Evolutionary conservation across 2,113 vertebrate genomes (phyloP).

Genomic region (Vireo altiloquus): DNA sequence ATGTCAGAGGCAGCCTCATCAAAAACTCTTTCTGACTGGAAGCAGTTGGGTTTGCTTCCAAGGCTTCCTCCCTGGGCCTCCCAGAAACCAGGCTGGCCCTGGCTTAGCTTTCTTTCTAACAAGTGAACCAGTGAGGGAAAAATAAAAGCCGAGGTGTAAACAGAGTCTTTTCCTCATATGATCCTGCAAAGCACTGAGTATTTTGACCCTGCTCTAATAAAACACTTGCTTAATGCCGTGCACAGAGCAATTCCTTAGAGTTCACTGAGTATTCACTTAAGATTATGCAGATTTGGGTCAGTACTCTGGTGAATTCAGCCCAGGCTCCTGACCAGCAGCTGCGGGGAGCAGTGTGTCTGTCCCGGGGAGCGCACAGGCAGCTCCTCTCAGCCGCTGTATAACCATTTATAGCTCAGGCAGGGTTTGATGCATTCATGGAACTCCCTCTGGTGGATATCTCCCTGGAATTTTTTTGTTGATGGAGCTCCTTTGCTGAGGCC

Average conservation of each 20-base stretch:
- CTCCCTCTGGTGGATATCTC: slow-evolving; percentile 60
- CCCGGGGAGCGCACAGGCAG: background rate
- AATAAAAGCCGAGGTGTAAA: slow-evolving; percentile 40
- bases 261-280: slow-evolving; percentile 33
- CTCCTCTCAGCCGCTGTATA: background rate
- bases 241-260: background rate
- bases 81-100: background rate
- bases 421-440: background rate
- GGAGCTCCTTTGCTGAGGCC: background rate
- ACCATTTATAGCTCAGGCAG: background rate
- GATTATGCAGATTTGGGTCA: slow-evolving; percentile 39
- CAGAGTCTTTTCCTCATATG: slow-evolving; percentile 18
- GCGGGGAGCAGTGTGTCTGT: background rate
- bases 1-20: background rate
- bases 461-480: background rate
- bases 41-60: slow-evolving; percentile 9
- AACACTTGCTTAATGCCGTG: background rate
- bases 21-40: background rate
- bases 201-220: slow-evolving; percentile 13
- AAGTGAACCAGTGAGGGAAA: slow-evolving; percentile 28
- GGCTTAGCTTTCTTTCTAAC: background rate
- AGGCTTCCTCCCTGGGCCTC: background rate
- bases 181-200: background rate
- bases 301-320: background rate
- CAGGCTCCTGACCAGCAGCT: background rate